Evolutionary conservation across 2,113 vertebrate species (phyloP).

Genomic region (Eonycteris spelaea): DNA sequence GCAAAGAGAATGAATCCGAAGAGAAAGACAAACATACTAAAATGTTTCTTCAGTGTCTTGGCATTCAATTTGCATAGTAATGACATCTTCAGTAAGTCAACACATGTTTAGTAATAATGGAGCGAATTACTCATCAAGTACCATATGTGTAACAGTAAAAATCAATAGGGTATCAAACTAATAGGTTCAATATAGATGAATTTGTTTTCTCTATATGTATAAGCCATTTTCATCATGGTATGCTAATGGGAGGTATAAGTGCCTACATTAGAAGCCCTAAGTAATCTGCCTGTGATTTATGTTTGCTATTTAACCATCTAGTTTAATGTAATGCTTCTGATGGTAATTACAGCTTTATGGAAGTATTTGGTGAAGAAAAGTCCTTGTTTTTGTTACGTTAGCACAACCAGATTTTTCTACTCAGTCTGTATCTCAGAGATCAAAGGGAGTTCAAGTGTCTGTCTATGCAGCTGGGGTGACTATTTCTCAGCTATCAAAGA

Average conservation of each 20-base stretch:
- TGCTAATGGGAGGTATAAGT: slow-evolving; percentile 71
- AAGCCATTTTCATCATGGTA: slow-evolving; percentile 69
- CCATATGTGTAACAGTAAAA: slow-evolving; percentile 39
- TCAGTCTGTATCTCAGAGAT: not conserved
- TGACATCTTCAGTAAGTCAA: slow-evolving; percentile 70
- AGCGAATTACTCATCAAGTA: slow-evolving; percentile 15
- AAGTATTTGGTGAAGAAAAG: not conserved
- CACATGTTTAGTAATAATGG: slow-evolving; percentile 75
- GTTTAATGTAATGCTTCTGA: not conserved
- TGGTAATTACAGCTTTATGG: slow-evolving; percentile 5
- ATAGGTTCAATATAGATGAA: not conserved
- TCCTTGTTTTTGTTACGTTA: not conserved
- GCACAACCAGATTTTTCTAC: not conserved
- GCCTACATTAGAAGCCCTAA: slow-evolving; percentile 72
- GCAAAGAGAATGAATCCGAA: slow-evolving; percentile 36
- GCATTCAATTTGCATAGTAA: slow-evolving; percentile 73
- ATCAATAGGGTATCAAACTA: slow-evolving; percentile 13
- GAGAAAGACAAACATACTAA: slow-evolving; percentile 49
- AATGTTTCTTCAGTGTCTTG: slow-evolving; percentile 36
- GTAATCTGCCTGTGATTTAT: slow-evolving; percentile 71
- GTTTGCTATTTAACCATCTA: not conserved
- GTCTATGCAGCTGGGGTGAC: not conserved
- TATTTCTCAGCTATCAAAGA: not conserved
- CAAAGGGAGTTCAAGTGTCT: not conserved
- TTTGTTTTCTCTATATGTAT: slow-evolving; percentile 62